Conservation (phyloP, 2,888 invertebrate genomes). For the Arctia plantaginis region DNA sequence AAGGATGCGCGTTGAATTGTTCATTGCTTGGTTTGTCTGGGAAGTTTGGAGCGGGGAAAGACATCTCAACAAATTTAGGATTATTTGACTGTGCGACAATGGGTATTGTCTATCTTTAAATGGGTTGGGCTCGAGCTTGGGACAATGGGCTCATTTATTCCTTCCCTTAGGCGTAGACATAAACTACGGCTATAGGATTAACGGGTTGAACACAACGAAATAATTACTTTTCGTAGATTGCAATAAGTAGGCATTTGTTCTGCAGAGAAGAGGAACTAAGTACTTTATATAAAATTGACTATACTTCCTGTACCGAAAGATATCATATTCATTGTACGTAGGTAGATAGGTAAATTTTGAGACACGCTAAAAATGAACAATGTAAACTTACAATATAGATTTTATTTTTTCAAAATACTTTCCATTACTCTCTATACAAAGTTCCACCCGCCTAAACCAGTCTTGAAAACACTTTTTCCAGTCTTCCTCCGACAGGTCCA, state of each 20-base stretch:
- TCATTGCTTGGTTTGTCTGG: slow-evolving; percentile 62
- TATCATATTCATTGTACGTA: neutral
- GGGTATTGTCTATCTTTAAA: slow-evolving; percentile 81
- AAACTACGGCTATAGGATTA: slow-evolving; percentile 72
- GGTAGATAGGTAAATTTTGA: too few species aligned
- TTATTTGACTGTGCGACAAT: slow-evolving; percentile 77
- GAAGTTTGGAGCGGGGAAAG: slow-evolving; percentile 69
- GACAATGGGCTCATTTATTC: slow-evolving; percentile 81
- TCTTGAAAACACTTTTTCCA: too few species aligned
- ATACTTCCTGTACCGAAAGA: neutral
- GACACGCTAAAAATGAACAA: too few species aligned
- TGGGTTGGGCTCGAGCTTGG: slow-evolving; percentile 70
- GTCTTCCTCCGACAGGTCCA: too few species aligned
- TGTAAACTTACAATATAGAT: too few species aligned
- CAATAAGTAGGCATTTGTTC: slow-evolving; percentile 47
- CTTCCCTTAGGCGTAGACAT: slow-evolving; percentile 76
- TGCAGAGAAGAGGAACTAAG: slow-evolving; percentile 22
- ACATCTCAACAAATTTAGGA: slow-evolving; percentile 76
- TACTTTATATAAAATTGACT: neutral
- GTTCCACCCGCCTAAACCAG: too few species aligned
- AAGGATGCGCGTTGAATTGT: slow-evolving; percentile 53
- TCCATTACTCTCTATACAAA: too few species aligned
- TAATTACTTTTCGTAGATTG: slow-evolving; percentile 67
- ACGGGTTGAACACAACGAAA: slow-evolving; percentile 72
- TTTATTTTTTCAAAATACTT: too few species aligned